Base-by-base conservation (phyloP, 2,797 vertebrate species). In the Gadopsis marmoratus region DNA sequence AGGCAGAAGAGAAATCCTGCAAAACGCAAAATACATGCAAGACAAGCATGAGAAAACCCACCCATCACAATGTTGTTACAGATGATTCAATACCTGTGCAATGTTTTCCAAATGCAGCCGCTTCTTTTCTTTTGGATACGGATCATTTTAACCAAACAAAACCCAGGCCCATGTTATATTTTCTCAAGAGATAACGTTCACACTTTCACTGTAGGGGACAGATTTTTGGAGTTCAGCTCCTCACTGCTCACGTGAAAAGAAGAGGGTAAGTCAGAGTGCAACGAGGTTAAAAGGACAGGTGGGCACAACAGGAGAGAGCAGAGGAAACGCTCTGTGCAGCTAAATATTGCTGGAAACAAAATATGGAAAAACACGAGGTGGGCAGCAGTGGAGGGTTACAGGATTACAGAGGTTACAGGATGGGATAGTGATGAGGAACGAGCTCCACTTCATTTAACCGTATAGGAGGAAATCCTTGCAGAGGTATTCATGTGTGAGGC, bases 131-230 rank as follows among this genome's bases (percentile, higher is more conserved):
- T n/a, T n/a, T 59, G 26, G 37, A n/a, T 5, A 5, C 10, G 3
- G 35, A 66, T 43, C 5, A 43, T 21, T 76, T 71, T n/a, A 71
- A 47, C 23, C 64, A 85, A 92, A 84, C 76, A 88, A 64, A 89
- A 88, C 62, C 13, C 3, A 21, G 87, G 10, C 73, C 50, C 6
- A 4, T 9, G 21, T 21, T 74, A 5, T 89, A 56, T 84, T 90
- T 86, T 71, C 23, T 54, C 12, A 84, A 56, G 35, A 61, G 37
- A 61, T 6, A 50, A 47, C 31, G 35, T 29, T 64, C 13, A 51
- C 71, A 35, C 14, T 12, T 33, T 73, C 61, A 51, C 66, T 45
- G 45, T 8, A 65, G 33, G 17, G 33, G 56, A 17, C 31, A 17
- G 48, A 47, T 64, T 73, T 71, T 65, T 67, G 0, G 14, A 21